These are phyloP conservation scores for Drosophila anomalata DNA, from an alignment of 2,888 invertebrate genomes.

Conservation along the genomic window DNA sequence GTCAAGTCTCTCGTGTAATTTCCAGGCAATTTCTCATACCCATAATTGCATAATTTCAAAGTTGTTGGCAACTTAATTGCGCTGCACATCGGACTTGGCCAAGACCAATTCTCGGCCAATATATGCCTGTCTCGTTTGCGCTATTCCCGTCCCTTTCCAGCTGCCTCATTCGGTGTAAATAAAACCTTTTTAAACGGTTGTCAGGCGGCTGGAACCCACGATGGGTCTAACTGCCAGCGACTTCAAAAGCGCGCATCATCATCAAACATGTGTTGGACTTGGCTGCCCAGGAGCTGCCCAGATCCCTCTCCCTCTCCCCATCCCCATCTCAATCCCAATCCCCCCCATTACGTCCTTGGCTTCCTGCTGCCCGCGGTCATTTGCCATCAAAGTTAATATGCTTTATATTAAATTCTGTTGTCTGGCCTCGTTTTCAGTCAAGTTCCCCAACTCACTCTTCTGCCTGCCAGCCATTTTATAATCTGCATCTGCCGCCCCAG, in stretches of 20 bases:
- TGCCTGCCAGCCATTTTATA: slow-evolving; percentile 54
- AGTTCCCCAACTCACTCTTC: slow-evolving; percentile 26
- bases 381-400: slow-evolving; percentile 75
- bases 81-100: slow-evolving; percentile 49
- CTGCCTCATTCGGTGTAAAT: slow-evolving; percentile 70
- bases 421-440: slow-evolving; percentile 41
- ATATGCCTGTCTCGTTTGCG: slow-evolving; percentile 14
- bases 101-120: slow-evolving; percentile 20
- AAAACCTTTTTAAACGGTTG: slow-evolving; percentile 82
- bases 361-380: slow-evolving; percentile 57
- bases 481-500: slow-evolving; percentile 68
- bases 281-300: slow-evolving; percentile 7
- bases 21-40: slow-evolving; percentile 82
- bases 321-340: not conserved
- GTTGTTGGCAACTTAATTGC: slow-evolving; percentile 84
- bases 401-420: slow-evolving; percentile 74
- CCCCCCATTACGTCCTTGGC: not conserved
- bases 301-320: slow-evolving; percentile 1
- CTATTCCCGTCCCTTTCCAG: slow-evolving; percentile 3
- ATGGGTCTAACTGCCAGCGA: slow-evolving; percentile 53
- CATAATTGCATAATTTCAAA: slow-evolving; percentile 83
- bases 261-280: slow-evolving; percentile 66
- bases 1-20: slow-evolving; percentile 78
- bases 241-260: slow-evolving; percentile 73
- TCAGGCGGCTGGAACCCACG: slow-evolving; percentile 67